A percentile compares a stretch with the other conserved stretches of the same genome.
phyloP scores from a whole-genome alignment of 2,797 vertebrate species.

The Coccyzus lansbergi region DNA sequence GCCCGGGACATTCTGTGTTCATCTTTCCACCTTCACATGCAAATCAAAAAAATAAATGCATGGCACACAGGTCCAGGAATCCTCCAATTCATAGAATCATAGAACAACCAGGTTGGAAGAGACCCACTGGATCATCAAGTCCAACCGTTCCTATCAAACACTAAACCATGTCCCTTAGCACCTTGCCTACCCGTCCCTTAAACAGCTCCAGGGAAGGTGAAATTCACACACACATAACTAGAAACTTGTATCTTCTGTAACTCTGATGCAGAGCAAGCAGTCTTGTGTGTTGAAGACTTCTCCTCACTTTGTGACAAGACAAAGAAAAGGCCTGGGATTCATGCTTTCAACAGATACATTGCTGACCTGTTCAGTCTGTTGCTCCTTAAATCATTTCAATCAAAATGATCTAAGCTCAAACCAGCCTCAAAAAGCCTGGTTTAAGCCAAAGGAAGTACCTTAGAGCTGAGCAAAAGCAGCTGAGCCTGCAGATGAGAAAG shows the following conservation, averaged over 20 bases:
- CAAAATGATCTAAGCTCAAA: neutral
- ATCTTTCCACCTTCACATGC: neutral
- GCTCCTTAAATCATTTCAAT: neutral
- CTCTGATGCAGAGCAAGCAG: neutral
- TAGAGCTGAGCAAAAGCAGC: neutral
- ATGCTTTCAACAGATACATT: neutral
- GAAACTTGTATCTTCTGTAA: neutral
- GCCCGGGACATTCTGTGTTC: too few relatives aligned
- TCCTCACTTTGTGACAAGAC: neutral
- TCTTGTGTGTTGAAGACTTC: neutral
- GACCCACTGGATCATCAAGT: too few relatives aligned
- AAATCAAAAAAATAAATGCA: fast-evolving
- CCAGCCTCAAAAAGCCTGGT: neutral
- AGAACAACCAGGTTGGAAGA: too few relatives aligned
- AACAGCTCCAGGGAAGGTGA: too few relatives aligned
- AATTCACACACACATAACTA: neutral
- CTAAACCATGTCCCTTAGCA: too few relatives aligned
- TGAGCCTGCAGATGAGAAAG: neutral
- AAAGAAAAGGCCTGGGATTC: neutral
- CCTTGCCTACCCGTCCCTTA: too few relatives aligned
- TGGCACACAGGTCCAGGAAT: fast-evolving
- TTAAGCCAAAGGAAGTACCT: neutral
- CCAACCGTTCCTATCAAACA: too few relatives aligned
- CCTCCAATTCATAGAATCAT: too few relatives aligned
- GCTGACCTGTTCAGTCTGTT: neutral